Conservation (phyloP, 2,113 vertebrate species). For the Anhinga rufa region DNA sequence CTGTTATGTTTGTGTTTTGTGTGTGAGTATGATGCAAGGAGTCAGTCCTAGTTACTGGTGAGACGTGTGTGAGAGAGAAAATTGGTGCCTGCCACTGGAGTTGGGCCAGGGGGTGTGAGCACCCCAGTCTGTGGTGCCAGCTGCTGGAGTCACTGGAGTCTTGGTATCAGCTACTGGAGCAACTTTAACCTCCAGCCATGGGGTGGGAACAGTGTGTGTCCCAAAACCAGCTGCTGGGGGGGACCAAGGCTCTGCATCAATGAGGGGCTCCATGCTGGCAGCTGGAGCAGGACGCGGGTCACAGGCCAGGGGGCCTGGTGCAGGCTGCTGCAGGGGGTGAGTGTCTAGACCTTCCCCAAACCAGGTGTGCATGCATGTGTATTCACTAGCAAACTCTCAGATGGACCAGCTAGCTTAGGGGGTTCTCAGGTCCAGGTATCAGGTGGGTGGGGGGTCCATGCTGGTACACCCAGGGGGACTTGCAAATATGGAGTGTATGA, state of each 20-base stretch:
- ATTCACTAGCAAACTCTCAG: not conserved
- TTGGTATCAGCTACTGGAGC: not conserved
- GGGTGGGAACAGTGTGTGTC: not conserved
- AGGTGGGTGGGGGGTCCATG: not conserved
- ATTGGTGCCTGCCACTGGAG: not conserved
- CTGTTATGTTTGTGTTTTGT: not conserved
- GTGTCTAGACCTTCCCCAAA: not conserved
- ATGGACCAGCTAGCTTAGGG: not conserved
- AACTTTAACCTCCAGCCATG: not conserved
- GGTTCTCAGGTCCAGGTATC: not conserved
- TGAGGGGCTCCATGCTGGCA: rapidly evolving
- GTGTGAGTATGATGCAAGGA: not conserved
- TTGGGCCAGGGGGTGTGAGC: not conserved
- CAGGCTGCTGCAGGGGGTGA: rapidly evolving
- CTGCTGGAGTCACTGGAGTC: not conserved
- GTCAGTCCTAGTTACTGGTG: not conserved
- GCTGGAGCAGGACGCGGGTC: rapidly evolving
- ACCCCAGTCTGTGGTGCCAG: not conserved
- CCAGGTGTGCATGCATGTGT: rapidly evolving
- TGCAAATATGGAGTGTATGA: not conserved
- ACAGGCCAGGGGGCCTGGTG: not conserved
- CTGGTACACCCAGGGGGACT: no score
- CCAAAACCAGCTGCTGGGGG: not conserved
- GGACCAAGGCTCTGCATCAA: rapidly evolving
- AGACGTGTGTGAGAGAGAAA: not conserved